Evolutionary conservation across 2,888 invertebrate species (phyloP).

Genomic region (Callosobruchus maculatus): DNA sequence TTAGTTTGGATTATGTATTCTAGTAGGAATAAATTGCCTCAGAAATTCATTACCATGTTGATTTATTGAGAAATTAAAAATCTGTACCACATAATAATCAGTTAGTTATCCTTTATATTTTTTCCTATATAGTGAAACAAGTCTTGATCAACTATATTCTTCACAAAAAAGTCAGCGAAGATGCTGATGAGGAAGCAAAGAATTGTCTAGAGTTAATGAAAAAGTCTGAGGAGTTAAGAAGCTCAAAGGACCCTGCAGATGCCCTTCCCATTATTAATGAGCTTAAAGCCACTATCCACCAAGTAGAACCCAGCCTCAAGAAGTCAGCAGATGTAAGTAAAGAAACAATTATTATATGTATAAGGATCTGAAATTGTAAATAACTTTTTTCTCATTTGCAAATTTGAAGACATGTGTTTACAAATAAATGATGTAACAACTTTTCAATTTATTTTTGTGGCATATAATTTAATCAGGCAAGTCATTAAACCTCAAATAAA

Average conservation of each 20-base stretch:
- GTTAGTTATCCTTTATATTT: slow-evolving; percentile 6
- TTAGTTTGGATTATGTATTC: too few relatives aligned
- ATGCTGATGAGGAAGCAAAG: slow-evolving; percentile 40
- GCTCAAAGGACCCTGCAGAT: slow-evolving; percentile 47
- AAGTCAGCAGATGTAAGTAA: slow-evolving; percentile 59
- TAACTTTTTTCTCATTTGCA: too few relatives aligned
- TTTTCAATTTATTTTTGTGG: neutral
- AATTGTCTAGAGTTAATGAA: slow-evolving; percentile 49
- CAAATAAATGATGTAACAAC: too few relatives aligned
- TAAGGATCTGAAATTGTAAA: too few relatives aligned
- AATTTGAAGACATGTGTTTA: too few relatives aligned
- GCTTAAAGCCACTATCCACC: slow-evolving; percentile 59
- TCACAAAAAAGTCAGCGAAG: slow-evolving; percentile 51
- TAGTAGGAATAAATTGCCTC: too few relatives aligned
- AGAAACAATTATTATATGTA: too few relatives aligned
- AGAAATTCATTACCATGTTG: too few relatives aligned
- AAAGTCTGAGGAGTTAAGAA: slow-evolving; percentile 52
- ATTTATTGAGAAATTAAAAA: too few relatives aligned
- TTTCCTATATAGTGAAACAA: slow-evolving; percentile 35
- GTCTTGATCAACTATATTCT: slow-evolving; percentile 51
- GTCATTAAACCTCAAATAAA: too few relatives aligned
- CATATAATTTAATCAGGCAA: too few relatives aligned
- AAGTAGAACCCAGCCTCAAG: slow-evolving; percentile 65
- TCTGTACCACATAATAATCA: neutral
- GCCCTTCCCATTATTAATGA: slow-evolving; percentile 53